These are phyloP conservation scores for Potamilus streckersoni DNA, from an alignment of 1,140 invertebrate species.

Conservation along the genomic window DNA sequence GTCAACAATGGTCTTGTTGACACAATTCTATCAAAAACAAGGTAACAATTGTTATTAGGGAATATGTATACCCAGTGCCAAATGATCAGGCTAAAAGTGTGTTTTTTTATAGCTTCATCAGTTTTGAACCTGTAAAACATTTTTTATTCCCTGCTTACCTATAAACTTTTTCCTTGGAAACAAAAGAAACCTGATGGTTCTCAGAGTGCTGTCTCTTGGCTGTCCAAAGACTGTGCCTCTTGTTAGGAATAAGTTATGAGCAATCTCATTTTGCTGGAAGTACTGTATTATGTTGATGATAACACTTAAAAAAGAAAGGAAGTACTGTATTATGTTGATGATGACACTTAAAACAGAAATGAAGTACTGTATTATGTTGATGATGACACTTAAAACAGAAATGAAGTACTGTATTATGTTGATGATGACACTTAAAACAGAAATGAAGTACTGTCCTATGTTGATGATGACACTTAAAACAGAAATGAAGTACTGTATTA, in stretches of 20 bases:
- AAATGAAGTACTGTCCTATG: slow-evolving; percentile 44
- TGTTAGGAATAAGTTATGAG: slow-evolving; percentile 55
- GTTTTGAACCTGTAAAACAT: too few relatives aligned
- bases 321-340: slow-evolving; percentile 36
- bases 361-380: slow-evolving; percentile 46
- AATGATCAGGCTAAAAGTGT: too few relatives aligned
- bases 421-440: slow-evolving; percentile 41
- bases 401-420: slow-evolving; percentile 45
- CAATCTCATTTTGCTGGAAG: slow-evolving; percentile 50
- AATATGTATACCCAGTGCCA: too few relatives aligned
- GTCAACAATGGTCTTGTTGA: too few relatives aligned
- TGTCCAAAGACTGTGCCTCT: slow-evolving; percentile 49
- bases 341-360: slow-evolving; percentile 39
- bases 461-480: slow-evolving; percentile 42
- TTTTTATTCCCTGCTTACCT: slow-evolving; percentile 34
- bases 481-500: slow-evolving; percentile 22
- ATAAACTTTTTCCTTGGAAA: slow-evolving; percentile 59
- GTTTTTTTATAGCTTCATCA: too few relatives aligned
- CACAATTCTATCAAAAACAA: too few relatives aligned
- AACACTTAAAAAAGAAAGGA: slow-evolving; percentile 36
- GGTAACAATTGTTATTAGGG: too few relatives aligned
- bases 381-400: slow-evolving; percentile 39
- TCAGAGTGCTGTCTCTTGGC: slow-evolving; percentile 25
- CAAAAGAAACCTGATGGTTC: slow-evolving; percentile 53
- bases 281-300: slow-evolving; percentile 45